Percentiles rank a stretch among this genome's conserved stretches.
Evolutionary conservation across 2,797 vertebrate species (phyloP).

Genomic region (Tolypeutes matacus): DNA sequence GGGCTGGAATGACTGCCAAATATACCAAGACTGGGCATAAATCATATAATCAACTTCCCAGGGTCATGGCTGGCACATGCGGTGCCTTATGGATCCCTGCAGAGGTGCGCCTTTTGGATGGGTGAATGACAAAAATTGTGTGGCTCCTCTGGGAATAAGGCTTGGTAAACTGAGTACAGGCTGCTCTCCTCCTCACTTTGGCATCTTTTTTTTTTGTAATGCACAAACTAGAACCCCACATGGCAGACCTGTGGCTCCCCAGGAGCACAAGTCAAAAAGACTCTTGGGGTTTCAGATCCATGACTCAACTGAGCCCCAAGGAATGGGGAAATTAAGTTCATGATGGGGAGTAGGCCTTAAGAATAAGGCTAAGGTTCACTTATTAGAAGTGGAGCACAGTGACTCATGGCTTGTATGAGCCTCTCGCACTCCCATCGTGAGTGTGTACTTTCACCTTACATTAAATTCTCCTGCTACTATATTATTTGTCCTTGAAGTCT

Average conservation of each 20-base stretch:
- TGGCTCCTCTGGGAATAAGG: not conserved
- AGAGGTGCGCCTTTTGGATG: not conserved
- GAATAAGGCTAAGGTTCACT: not conserved
- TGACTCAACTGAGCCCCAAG: not conserved
- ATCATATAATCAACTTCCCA: not conserved
- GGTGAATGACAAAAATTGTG: not conserved
- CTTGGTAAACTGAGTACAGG: not conserved
- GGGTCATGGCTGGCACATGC: not conserved
- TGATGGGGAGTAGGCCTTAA: not conserved
- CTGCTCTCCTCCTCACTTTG: not conserved
- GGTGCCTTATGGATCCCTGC: not conserved
- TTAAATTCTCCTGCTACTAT: no score
- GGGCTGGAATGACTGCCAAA: not conserved
- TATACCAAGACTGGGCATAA: not conserved
- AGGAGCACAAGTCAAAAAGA: not conserved
- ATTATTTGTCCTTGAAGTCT: no score
- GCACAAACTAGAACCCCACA: not conserved
- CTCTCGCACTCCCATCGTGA: no score
- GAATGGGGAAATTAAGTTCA: not conserved
- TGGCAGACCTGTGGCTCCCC: not conserved
- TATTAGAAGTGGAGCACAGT: not conserved
- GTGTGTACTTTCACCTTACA: no score
- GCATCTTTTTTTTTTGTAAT: not conserved
- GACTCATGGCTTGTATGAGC: no score
- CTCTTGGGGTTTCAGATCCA: not conserved